Base-by-base conservation (phyloP, 2,888 invertebrate species). In the Glyphotaelius pellucidus region DNA sequence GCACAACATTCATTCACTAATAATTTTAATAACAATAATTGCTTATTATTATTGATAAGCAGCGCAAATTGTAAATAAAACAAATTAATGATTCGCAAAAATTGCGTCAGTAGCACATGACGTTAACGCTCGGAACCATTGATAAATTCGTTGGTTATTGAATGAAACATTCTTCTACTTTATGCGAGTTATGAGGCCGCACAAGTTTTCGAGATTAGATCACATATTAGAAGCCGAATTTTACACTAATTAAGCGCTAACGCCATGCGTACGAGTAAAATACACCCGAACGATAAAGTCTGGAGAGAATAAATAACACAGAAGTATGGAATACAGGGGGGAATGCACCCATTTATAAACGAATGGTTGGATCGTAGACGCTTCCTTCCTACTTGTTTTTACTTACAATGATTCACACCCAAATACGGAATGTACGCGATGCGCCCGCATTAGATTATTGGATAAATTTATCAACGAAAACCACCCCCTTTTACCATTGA, bases 391-490 rank as follows among this genome's bases (percentile, higher is more conserved):
- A 67, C 30, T 47, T 42, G 67, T 52, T 88, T 32, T 67, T 30
- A 79, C 30, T 88, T 88, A 88, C 79, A 79, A 88, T 87, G 79
- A 67, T 88, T 88, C 88, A 88, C 88, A 88, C 88, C 88, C 88
- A 88, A 67, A 79, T 67, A 88, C 67, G 88, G 88, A 88, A 88
- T 88, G 88, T 88, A 88, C 88, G 88, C 67, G 88, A 88, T 88
- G 88, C 88, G 88, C 88, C 88, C 88, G 88, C 88, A 88, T 88
- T 88, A 88, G 88, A 67, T 79, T 88, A 88, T 88, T 88, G 52
- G 88, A 88, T 79, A 79, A 88, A 67, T 88, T 32, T 88, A 88
- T 47, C 32, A 67, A 67, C 79, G 31, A 35, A 79, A 88, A 88
- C 88, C 88, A 88, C 79, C 88, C 88, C 79, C 67, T 42, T 85